Evolutionary conservation across 1,140 invertebrate species (phyloP).

Genomic region (Penaeus chinensis): DNA sequence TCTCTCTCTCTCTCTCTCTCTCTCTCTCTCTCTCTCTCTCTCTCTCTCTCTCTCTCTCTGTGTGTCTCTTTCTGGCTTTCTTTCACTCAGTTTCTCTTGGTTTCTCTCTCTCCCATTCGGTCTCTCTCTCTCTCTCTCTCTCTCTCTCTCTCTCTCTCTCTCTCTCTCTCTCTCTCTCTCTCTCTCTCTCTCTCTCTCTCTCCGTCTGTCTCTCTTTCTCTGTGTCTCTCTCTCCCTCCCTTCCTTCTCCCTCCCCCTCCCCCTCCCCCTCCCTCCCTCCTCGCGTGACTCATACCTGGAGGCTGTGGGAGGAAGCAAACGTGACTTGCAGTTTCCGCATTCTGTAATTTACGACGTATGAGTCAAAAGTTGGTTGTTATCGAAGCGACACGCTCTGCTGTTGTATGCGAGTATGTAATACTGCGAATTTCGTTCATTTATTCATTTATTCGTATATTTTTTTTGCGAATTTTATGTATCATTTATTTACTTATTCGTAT

Average conservation of each 20-base stretch:
- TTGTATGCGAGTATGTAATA: too few species aligned
- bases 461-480: too few species aligned
- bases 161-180: background rate
- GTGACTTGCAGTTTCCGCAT: too few species aligned
- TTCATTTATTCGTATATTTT: too few species aligned
- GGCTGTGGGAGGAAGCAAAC: too few species aligned
- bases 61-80: background rate
- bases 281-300: too few species aligned
- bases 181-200: background rate
- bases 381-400: too few species aligned
- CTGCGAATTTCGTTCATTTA: too few species aligned
- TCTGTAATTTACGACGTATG: too few species aligned
- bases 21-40: background rate
- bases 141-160: conserved; percentile 8
- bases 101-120: background rate
- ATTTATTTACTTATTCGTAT: too few species aligned
- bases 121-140: conserved; percentile 16
- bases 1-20: background rate
- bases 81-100: background rate
- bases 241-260: background rate
- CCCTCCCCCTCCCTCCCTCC: too few species aligned
- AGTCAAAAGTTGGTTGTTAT: too few species aligned
- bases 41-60: background rate
- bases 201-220: background rate
- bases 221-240: background rate